Evolutionary conservation across 1,140 invertebrate species (phyloP), one percentile per base, ranked within the genome.

Genomic region (Drosophila guanche): DNA sequence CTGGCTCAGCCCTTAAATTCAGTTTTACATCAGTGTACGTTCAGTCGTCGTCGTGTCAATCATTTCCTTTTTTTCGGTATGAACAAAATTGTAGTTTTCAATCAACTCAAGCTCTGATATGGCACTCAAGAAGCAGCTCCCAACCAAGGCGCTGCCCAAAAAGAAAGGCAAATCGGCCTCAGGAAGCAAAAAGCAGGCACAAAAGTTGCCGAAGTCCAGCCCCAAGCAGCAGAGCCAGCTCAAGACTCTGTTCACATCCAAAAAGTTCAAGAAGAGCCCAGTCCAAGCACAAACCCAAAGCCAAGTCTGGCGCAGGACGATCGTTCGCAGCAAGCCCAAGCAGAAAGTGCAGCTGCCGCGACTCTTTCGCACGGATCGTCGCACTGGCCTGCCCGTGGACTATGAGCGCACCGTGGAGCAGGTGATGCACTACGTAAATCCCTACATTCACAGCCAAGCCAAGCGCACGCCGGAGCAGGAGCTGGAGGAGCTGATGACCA

Each of bases 361-460:
- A 14, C 22, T 86, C 6, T 85, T 85, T n/a, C 77, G 81, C 0
- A 16, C 59, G 20, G 80, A 85, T 37, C 20, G 37, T 1, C 2
- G n/a, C 5, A 85, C 80, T 0, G 80, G 80, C 0, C 25, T 85
- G 29, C 80, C 80, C 0, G 4, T 86, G 40, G 80, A 86, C 27
- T 85, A 85, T n/a, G 80, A 85, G 40, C 63, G 41, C 3, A 85
- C 58, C 0, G 80, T 86, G 7, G 54, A 85, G 2, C 48, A 25
- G 5, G 73, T 85, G 4, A 85, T 85, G 80, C 51, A 58, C 43
- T 81, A 86, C 12, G 80, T 85, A 1, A 85, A 85, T 48, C 80
- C 80, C 0, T 59, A 77, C 7, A 42, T 73, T 12, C 8, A 4
- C 0, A 14, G 14, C 2, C 41, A 14, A 5, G 51, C 25, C 0